phyloP scores from a whole-genome alignment of 2,113 vertebrate genomes.

The Vanacampus margaritifer region DNA sequence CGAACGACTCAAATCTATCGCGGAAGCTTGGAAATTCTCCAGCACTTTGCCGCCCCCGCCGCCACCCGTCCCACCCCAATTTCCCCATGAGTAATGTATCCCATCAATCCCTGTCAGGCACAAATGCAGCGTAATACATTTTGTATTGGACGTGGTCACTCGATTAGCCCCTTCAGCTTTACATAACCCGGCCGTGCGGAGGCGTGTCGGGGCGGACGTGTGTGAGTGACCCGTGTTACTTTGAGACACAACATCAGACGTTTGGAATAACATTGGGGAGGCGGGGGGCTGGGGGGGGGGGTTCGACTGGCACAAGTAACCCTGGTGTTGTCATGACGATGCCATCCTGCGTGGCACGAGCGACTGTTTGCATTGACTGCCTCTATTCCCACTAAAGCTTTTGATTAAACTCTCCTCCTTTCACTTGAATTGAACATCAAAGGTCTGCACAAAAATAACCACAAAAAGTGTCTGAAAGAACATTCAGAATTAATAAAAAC shows the following conservation, averaged over 20 bases:
- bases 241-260: conserved; percentile 7
- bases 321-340: conserved; percentile 13
- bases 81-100: conserved; percentile 54
- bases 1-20: neutral
- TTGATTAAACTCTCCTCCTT: neutral
- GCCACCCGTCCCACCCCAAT: conserved; percentile 7
- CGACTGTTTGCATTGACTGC: neutral
- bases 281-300: no score
- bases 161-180: conserved; percentile 68
- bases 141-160: conserved; percentile 68
- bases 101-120: conserved; percentile 63
- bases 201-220: conserved; percentile 53
- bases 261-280: neutral
- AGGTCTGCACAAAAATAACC: neutral
- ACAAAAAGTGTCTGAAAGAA: neutral
- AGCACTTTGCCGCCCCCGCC: neutral
- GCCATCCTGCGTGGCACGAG: neutral
- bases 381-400: neutral
- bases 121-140: conserved; percentile 66
- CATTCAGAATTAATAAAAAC: neutral
- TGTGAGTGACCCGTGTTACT: conserved; percentile 36
- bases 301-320: conserved; percentile 14
- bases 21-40: conserved; percentile 4
- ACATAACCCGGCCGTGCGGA: conserved; percentile 58
- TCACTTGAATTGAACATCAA: neutral